Percentiles rank a stretch among this genome's conserved stretches.
Conservation (phyloP, 2,888 invertebrate species). For the Campopleginae sp. region DNA sequence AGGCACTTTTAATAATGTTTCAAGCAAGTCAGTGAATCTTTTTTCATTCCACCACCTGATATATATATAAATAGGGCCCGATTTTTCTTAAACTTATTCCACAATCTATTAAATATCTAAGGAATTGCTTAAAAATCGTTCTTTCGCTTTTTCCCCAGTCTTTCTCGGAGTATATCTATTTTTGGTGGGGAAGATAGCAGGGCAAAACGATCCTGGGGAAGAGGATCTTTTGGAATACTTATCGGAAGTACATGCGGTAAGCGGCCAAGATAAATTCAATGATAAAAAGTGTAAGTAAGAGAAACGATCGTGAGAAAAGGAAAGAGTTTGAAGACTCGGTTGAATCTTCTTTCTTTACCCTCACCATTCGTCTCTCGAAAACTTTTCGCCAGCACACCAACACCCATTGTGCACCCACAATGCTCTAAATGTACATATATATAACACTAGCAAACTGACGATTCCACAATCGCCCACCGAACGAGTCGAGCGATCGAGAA, state of each 20-base stretch:
- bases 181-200: not conserved
- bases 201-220: slow-evolving; percentile 19
- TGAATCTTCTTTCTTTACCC: slow-evolving; percentile 42
- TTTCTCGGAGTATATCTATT: not conserved
- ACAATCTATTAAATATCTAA: not conserved
- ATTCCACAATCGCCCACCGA: slow-evolving; percentile 51
- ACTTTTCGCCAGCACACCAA: slow-evolving; percentile 50
- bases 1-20: not conserved
- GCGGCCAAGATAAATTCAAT: slow-evolving; percentile 52
- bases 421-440: not conserved
- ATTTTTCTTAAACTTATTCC: slow-evolving; percentile 13
- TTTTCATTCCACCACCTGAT: not conserved
- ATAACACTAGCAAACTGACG: slow-evolving; percentile 44
- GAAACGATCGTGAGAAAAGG: slow-evolving; percentile 41
- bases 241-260: slow-evolving; percentile 54
- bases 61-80: not conserved
- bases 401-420: slow-evolving; percentile 20
- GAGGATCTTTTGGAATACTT: slow-evolving; percentile 49
- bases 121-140: slow-evolving; percentile 24
- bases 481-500: slow-evolving; percentile 51
- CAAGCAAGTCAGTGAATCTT: not conserved
- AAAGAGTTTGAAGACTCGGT: slow-evolving; percentile 52
- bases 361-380: slow-evolving; percentile 49
- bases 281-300: slow-evolving; percentile 36
- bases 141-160: not conserved